Conservation (phyloP, 2,888 invertebrate genomes). For the Calliopum simillimum region DNA sequence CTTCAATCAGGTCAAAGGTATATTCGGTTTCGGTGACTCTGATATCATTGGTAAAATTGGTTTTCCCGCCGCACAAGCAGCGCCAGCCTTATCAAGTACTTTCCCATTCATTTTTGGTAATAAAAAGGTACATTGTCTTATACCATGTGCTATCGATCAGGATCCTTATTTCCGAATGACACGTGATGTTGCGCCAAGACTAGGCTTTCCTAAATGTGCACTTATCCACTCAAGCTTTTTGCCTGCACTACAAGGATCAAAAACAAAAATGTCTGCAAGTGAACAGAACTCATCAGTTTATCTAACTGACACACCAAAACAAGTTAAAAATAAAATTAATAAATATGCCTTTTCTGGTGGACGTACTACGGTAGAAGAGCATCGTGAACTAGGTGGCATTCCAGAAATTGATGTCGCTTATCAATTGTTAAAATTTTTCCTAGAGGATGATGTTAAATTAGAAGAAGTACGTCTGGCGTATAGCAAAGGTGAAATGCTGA, state of each 20-base stretch:
- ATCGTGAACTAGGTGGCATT: conserved; percentile 90
- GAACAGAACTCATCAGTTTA: conserved; percentile 94
- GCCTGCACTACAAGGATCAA: conserved; percentile 95
- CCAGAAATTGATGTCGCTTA: conserved; percentile 95
- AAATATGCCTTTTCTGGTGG: conserved; percentile 99
- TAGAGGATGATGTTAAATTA: conserved; percentile 90
- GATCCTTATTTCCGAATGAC: conserved; percentile 99
- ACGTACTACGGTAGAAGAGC: conserved; percentile 92
- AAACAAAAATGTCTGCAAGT: conserved; percentile 98
- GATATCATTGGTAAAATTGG: conserved; percentile 96
- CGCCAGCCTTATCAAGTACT: conserved; percentile 89
- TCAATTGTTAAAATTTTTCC: conserved; percentile 94
- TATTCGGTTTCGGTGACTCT: conserved; percentile 97
- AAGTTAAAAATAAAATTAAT: conserved; percentile 95
- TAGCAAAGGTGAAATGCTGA: conserved; percentile 82
- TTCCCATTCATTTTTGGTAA: conserved; percentile 92
- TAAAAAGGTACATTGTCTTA: conserved; percentile 76
- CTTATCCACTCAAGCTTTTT: conserved; percentile 89
- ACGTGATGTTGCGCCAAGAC: conserved; percentile 94
- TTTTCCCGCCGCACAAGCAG: conserved; percentile 97
- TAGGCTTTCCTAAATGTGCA: conserved; percentile 90
- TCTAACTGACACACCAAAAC: conserved; percentile 94
- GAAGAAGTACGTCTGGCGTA: conserved; percentile 73
- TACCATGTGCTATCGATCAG: conserved; percentile 99
- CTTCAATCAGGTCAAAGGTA: conserved; percentile 97